Conservation (phyloP, 2,113 vertebrate species). For the Tragelaphus strepsiceros region DNA sequence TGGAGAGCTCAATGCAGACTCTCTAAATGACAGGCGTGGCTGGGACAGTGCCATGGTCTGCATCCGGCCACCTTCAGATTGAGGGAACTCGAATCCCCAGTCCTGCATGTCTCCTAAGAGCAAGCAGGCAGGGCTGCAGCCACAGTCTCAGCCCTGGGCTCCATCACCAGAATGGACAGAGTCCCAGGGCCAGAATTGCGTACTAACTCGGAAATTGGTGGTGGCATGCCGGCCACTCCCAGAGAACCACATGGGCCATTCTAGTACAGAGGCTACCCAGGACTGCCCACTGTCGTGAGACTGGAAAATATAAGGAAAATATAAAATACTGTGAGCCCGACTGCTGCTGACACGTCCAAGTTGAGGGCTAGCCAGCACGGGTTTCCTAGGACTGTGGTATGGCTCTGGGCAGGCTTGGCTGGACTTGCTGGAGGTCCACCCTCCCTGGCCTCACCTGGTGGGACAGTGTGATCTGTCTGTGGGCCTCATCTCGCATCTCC, state of each 20-base stretch:
- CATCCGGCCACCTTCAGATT: not conserved
- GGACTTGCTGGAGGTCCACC: rapidly evolving
- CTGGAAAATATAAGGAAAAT: not conserved
- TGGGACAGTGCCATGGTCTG: not conserved
- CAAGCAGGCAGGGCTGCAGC: not conserved
- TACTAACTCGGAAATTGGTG: not conserved
- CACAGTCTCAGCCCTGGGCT: rapidly evolving
- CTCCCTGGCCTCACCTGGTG: rapidly evolving
- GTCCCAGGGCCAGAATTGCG: not conserved
- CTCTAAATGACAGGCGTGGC: too few species aligned
- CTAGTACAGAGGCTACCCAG: not conserved
- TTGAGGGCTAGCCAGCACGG: not conserved
- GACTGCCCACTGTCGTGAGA: not conserved
- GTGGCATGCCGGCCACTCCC: not conserved
- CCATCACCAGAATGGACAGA: not conserved
- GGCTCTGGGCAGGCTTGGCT: rapidly evolving
- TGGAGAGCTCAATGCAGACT: not conserved
- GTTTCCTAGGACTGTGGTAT: not conserved
- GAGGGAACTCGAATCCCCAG: rapidly evolving
- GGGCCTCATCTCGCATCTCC: not conserved
- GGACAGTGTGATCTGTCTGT: rapidly evolving
- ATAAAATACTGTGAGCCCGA: not conserved
- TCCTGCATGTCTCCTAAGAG: not conserved
- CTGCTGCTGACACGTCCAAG: not conserved
- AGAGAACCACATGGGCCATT: not conserved